Base-by-base conservation (phyloP, 1,140 invertebrate species). In the Zaprionus camerounensis region DNA sequence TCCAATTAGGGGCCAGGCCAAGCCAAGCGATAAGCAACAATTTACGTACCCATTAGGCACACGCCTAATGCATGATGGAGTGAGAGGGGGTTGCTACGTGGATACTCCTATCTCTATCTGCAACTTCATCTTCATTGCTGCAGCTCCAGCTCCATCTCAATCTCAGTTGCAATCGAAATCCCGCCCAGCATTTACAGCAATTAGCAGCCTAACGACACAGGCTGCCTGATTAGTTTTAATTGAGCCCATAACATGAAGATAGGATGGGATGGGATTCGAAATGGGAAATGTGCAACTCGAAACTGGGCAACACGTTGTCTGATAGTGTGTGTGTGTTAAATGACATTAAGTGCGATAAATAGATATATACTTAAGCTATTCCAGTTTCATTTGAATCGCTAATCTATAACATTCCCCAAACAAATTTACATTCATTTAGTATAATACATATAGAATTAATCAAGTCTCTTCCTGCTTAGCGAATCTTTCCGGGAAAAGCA, bases 221-320 rank as follows among this genome's bases (percentile, higher is more conserved):
- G 17, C 64, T 72, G 65, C 44, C 65, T 78, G 67, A 78, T 78
- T 78, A 76, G 76, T 70, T 76, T 78, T 62, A 78, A 76, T 78
- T 78, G 73, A 76, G 61, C 28, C 24, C 55, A 49, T 71, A 36
- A 56, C 51, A 65, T 75, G 58, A 34, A 34, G 31, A 34, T 34
- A 51, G 62, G 31, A 70, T 75, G 22, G 62, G 28, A 65, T 34
- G 65, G 36, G 58, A 36, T 56, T 51, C 2, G 34, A n/a, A 51
- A 51, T 51, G 46, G 46, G 41, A 2, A 41, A 41, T 34, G n/a
- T 41, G n/a, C 5, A 49, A 24, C 20, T 51, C 20, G 20, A 51
- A 51, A 46, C 31, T 46, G 41, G 12, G 9, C 31, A 34, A 46
- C 41, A 46, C 41, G 2, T 17, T 46, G 6, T 17, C 41, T 24